Evolutionary conservation across 2,113 vertebrate genomes (phyloP).

Genomic region (Tonatia bakeri): DNA sequence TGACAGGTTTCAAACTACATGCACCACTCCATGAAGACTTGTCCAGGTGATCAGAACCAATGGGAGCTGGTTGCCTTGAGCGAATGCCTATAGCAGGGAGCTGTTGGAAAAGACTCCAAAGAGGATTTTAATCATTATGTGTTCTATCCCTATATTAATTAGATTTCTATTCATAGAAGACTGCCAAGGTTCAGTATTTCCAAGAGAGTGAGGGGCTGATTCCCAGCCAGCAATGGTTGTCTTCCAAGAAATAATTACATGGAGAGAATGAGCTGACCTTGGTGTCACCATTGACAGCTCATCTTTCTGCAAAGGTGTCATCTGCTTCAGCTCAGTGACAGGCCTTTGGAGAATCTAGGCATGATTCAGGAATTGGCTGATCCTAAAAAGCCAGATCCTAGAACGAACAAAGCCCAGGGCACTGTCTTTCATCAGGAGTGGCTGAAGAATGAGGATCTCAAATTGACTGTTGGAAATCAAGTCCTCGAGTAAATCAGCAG

Average conservation of each 20-base stretch:
- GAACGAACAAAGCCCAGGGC: background rate
- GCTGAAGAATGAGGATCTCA: background rate
- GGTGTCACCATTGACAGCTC: background rate
- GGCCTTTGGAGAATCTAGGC: background rate
- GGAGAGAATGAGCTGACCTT: background rate
- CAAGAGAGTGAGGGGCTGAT: background rate
- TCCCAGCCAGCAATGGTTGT: background rate
- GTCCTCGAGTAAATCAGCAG: background rate
- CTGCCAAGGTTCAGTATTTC: background rate
- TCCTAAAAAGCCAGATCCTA: background rate
- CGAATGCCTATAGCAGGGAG: background rate
- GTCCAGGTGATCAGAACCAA: background rate
- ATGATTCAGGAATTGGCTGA: background rate
- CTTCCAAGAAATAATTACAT: constrained; percentile 9
- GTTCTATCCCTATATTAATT: background rate
- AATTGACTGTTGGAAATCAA: background rate
- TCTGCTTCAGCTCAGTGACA: background rate
- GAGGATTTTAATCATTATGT: background rate
- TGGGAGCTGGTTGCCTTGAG: background rate
- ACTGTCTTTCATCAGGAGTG: background rate
- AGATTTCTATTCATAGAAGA: background rate
- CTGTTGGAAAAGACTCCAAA: background rate
- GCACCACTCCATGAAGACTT: background rate
- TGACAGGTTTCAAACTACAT: background rate
- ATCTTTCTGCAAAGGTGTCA: background rate